These are phyloP conservation scores for Ophion ventricosus DNA, from an alignment of 2,888 invertebrate species.

Conservation along the genomic window DNA sequence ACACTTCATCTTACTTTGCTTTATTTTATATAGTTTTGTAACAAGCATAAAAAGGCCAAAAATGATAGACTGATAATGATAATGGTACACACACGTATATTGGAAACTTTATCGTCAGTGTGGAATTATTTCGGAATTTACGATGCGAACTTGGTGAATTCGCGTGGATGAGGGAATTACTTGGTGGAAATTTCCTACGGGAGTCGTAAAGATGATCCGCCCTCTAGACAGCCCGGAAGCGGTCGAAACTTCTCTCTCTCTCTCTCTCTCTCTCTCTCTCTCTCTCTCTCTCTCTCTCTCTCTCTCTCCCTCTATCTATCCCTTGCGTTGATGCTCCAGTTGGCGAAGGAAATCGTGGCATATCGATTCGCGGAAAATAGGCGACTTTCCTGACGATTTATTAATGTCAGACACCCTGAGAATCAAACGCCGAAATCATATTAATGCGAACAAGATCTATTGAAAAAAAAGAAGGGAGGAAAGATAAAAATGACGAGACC, in stretches of 20 bases:
- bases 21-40: neutral
- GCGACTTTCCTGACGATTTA: slow-evolving; percentile 37
- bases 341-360: slow-evolving; percentile 21
- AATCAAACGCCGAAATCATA: slow-evolving; percentile 42
- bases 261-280: slow-evolving; percentile 28
- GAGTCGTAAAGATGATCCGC: slow-evolving; percentile 62
- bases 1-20: neutral
- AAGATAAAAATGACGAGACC: neutral
- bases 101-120: slow-evolving; percentile 26
- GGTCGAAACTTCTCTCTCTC: slow-evolving; percentile 10
- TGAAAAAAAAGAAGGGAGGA: neutral
- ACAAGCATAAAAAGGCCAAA: neutral
- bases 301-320: slow-evolving; percentile 4
- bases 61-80: neutral
- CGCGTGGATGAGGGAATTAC: slow-evolving; percentile 52
- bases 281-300: slow-evolving; percentile 49
- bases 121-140: slow-evolving; percentile 53
- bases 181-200: slow-evolving; percentile 60
- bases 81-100: neutral
- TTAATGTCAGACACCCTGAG: slow-evolving; percentile 31
- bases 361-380: slow-evolving; percentile 41
- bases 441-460: neutral
- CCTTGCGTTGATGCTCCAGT: slow-evolving; percentile 41
- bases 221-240: slow-evolving; percentile 49
- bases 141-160: slow-evolving; percentile 57